Evolutionary conservation across 2,888 invertebrate genomes (phyloP), one percentile per base, ranked within the genome.

Genomic region (Synergus itoensis): DNA sequence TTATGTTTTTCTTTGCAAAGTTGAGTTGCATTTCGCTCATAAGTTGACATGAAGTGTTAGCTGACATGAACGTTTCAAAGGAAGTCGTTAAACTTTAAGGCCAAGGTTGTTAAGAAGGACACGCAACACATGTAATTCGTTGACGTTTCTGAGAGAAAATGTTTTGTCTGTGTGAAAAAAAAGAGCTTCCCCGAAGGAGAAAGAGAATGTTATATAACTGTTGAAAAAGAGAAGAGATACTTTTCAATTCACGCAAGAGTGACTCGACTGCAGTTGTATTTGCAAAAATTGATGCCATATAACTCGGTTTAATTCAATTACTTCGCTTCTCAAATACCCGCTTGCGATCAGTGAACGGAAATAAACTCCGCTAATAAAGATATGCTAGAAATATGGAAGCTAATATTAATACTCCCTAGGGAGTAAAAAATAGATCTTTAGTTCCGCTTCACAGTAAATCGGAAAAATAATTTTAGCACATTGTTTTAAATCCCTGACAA

Each of bases 41-140:
- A 43, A 43, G 78, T 81, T 80, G 79, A 78, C 80, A 81, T 79
- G 79, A 80, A 79, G 76, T 76, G 78, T 79, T 77, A 14, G 36
- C 36, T 48, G 64, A 45, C 28, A 75, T 77, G 77, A 81, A 79
- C 79, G 77, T 79, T 81, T 83, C 80, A 77, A 48, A 79, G 81
- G 80, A n/a, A 82, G 79, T 78, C 83, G 80, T 83, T 81, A 81
- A 81, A 83, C 81, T 79, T 16, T 79, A 80, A 77, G 77, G 81
- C 78, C 79, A 80, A 81, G 78, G 81, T 76, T 80, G 48, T 41
- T 21, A 79, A 69, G 75, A 60, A 76, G 60, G 45, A 36, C 73
- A 76, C 48, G 28, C 60, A 36, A 45, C 53, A 73, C 64, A 12
- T 43, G 21, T 69, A 69, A 69, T 48, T 48, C 21, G 69, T 48